A percentile compares a stretch with the other conserved stretches of the same genome.
Evolutionary conservation across 2,888 invertebrate species (phyloP).

Genomic region (Nymphalis c-album): DNA sequence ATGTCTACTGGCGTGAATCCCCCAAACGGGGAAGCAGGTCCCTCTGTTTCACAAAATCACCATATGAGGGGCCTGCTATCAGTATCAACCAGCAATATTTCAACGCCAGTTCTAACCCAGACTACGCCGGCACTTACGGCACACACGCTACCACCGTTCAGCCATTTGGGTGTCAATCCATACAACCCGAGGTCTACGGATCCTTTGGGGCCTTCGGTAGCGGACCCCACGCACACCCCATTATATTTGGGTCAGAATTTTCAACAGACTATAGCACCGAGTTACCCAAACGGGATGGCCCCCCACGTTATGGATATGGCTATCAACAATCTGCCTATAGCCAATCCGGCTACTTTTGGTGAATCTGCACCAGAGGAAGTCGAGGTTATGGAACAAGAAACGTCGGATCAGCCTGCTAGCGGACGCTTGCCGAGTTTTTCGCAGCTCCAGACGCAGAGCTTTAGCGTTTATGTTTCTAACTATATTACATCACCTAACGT

Average conservation of each 20-base stretch:
- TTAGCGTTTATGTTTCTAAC: constrained; percentile 82
- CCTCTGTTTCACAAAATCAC: constrained; percentile 92
- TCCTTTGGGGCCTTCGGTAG: constrained; percentile 81
- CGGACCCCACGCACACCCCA: constrained; percentile 82
- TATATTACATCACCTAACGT: constrained; percentile 85
- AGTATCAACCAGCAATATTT: constrained; percentile 87
- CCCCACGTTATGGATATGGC: constrained; percentile 91
- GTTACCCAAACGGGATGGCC: constrained; percentile 92
- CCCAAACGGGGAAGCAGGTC: constrained; percentile 98
- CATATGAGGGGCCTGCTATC: constrained; percentile 95
- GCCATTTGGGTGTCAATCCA: constrained; percentile 82
- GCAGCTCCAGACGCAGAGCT: constrained; percentile 82
- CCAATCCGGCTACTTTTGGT: constrained; percentile 93
- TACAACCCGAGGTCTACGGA: constrained; percentile 82
- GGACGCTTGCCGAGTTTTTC: constrained; percentile 85
- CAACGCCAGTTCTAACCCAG: constrained; percentile 80
- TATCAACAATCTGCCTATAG: constrained; percentile 85
- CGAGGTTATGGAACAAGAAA: constrained; percentile 75
- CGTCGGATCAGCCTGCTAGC: constrained; percentile 64
- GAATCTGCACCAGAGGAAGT: constrained; percentile 78
- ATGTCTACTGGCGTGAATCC: constrained; percentile 86
- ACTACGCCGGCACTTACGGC: constrained; percentile 80
- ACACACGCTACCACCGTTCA: constrained; percentile 81
- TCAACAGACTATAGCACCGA: constrained; percentile 83
- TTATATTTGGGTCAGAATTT: constrained; percentile 83